Evolutionary conservation across 2,888 invertebrate species (phyloP), one percentile per base, ranked within the genome.

Genomic region (Limnephilus rhombicus): DNA sequence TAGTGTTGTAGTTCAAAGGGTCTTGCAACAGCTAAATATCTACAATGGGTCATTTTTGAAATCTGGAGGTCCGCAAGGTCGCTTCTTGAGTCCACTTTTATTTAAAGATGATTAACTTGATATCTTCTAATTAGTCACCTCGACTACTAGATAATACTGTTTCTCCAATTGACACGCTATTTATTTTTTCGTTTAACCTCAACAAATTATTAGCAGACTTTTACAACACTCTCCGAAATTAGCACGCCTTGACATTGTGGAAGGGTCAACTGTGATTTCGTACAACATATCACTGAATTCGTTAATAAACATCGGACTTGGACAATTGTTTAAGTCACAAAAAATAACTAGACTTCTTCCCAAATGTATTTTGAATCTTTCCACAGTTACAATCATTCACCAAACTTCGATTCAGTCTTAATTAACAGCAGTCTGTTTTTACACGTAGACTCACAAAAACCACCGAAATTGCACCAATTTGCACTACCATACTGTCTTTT

Each of bases 1-100:
- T 92, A 93, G 53, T 93, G 93, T 85, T 88, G 90, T 24, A 90
- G 68, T n/a, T 85, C 90, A 37, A 90, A 90, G 15, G 37, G 18
- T 49, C 90, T 80, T 0, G 15, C 68, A 24, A 68, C 68, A 9
- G 68, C 24, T 68, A 68, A 68, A 68, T 68, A 68, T 68, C 68
- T 68, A 24, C 68, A 68, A n/a, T 68, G 24, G 68, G 24, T 68
- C 68, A 68, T 68, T 68, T 68, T 68, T 24, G n/a, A 5, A 68
- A 68, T 24, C 9, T 18, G 68, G 68, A 24, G 24, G 68, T 68
- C 68, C 24, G n/a, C 24, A 68, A 68, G 68, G 68, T 68, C 24
- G 68, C 68, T 9, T n/a, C 24, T 68, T n/a, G 7, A 24, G 68
- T 68, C 24, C 68, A 24, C 68, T n/a, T 7, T n/a, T 68, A n/a